These are phyloP conservation scores for Rattus rattus DNA, from an alignment of 2,113 vertebrate genomes.

Conservation along the genomic window DNA sequence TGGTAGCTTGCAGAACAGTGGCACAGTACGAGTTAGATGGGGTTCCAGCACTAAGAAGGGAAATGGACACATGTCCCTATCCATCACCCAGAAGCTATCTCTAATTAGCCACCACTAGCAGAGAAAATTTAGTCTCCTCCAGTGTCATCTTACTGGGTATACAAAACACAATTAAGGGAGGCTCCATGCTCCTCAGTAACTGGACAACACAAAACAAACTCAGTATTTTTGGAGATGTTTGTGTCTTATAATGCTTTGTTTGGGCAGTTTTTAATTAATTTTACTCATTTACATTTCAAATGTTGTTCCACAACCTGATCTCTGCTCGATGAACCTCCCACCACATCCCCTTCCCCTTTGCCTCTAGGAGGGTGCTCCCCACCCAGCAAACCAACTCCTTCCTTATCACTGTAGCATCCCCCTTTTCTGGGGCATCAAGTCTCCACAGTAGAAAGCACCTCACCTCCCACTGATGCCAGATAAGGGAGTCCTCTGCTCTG, in stretches of 20 bases:
- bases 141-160: neutral
- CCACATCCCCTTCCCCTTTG: too few relatives aligned
- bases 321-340: too few relatives aligned
- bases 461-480: too few relatives aligned
- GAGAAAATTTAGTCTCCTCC: neutral
- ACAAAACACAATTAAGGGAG: neutral
- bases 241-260: neutral
- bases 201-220: neutral
- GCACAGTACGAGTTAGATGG: neutral
- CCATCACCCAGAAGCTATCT: neutral
- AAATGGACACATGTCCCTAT: neutral
- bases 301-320: too few relatives aligned
- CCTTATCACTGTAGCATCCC: too few relatives aligned
- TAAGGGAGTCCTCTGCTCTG: too few relatives aligned
- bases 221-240: neutral
- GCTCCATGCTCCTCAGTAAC: neutral
- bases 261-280: neutral
- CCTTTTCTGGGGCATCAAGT: too few relatives aligned
- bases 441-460: too few relatives aligned
- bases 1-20: neutral
- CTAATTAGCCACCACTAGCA: neutral
- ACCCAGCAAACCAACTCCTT: too few relatives aligned
- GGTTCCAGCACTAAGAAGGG: neutral
- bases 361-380: too few relatives aligned
- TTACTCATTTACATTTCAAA: too few relatives aligned